These are phyloP conservation scores for Nephrotoma guestfalica DNA, from an alignment of 2,888 invertebrate genomes.

Conservation along the genomic window DNA sequence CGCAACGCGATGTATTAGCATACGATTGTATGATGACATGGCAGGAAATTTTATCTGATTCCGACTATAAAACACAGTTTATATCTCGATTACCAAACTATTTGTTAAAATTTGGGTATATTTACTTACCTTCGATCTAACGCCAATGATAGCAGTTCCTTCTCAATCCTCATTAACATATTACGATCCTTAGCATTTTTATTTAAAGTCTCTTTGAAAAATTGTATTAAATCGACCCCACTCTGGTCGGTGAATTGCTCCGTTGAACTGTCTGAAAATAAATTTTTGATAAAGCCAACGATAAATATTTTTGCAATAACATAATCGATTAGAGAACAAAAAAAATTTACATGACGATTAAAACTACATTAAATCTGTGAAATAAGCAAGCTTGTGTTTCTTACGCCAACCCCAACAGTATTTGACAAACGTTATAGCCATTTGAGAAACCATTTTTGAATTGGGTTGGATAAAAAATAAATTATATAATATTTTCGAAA, in stretches of 20 bases:
- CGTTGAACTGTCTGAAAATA: conserved; percentile 53
- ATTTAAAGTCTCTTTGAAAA: conserved; percentile 81
- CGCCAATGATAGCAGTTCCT: conserved; percentile 69
- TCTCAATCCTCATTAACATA: conserved; percentile 74
- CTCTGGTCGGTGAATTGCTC: conserved; percentile 57
- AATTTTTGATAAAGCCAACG: background rate
- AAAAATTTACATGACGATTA: too few species aligned
- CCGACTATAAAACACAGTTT: conserved; percentile 35
- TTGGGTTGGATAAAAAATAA: too few species aligned
- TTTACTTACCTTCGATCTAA: conserved; percentile 59
- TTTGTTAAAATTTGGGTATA: background rate
- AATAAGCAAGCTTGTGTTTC: too few species aligned
- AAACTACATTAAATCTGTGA: too few species aligned
- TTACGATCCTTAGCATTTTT: conserved; percentile 78
- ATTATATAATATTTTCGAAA: too few species aligned
- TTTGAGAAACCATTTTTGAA: too few species aligned
- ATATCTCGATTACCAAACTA: background rate
- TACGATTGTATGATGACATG: conserved; percentile 91
- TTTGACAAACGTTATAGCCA: too few species aligned
- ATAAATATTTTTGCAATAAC: background rate
- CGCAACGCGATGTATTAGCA: conserved; percentile 89
- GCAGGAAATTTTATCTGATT: conserved; percentile 73
- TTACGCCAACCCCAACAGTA: too few species aligned
- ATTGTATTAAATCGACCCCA: conserved; percentile 70
- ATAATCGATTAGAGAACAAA: too few species aligned